Evolutionary conservation across 2,113 vertebrate species (phyloP), one percentile per base, ranked within the genome.

Genomic region (Macheiramphus alcinus): DNA sequence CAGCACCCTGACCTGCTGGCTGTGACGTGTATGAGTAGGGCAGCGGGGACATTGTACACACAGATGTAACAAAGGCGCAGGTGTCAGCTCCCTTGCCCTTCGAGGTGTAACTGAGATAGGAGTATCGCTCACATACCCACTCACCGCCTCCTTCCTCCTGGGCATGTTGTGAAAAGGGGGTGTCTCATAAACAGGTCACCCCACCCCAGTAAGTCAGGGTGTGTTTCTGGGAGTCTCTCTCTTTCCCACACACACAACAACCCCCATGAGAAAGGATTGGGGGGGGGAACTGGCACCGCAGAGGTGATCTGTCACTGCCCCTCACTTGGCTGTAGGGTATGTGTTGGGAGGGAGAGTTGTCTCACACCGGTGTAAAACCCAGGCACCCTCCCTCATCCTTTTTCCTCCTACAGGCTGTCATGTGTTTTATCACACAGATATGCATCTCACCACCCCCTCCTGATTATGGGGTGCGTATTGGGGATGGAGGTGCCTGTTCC

Each of bases 141-240:
- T 43, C 65, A n/a, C 27, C 2, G 0, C 74, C 70, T 86, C 66
- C 61, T 74, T 80, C 74, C 71, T 82, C 53, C 71, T 0, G 40
- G 61, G 45, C 29, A 16, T 11, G 76, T 94, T 93, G 80, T 22
- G 9, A 91, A 93, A 93, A 67, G 3, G 11, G 80, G 50, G 6
- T 75, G 76, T 66, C 71, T 43, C 55, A 22, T 2, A 84, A 96
- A 91, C 73, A 96, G 65, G 50, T 29, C 59, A 88, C 88, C 59
- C 83, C 83, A 94, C 94, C 93, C 91, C 84, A 48, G 47, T 68
- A 87, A 93, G 43, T 25, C 5, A 2, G 94, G 94, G 94, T 26
- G 94, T 95, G 93, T 93, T 93, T 34, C 52, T 86, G 93, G 63
- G 75, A 88, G 53, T 13, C 36, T 73, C 38, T 72, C 45, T 16